Conservation (phyloP, 2,888 invertebrate genomes). For the Oxycera nigricornis region DNA sequence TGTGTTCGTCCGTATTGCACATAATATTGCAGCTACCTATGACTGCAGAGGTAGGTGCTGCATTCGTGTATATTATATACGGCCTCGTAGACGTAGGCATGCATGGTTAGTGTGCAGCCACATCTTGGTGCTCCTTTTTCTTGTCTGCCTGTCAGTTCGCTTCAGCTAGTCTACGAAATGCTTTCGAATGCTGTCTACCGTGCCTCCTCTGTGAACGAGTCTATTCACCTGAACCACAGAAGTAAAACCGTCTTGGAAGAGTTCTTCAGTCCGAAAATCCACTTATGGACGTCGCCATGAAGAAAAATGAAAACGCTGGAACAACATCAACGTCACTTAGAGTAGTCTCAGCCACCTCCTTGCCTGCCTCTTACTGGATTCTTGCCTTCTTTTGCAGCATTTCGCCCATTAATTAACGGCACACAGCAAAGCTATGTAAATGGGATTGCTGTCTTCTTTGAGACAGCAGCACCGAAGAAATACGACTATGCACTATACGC, state of each 20-base stretch:
- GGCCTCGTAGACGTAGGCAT: no score
- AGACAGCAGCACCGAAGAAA: neutral
- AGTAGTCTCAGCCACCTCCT: neutral
- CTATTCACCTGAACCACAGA: constrained; percentile 8
- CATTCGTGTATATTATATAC: no score
- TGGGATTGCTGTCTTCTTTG: constrained; percentile 31
- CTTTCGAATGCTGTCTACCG: neutral
- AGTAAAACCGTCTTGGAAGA: constrained; percentile 22
- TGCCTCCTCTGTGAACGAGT: neutral
- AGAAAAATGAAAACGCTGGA: constrained; percentile 25
- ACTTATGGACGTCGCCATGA: constrained; percentile 32
- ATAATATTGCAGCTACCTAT: neutral
- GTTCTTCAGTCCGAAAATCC: constrained; percentile 35
- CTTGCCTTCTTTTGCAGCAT: neutral
- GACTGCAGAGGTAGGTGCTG: neutral
- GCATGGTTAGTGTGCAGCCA: no score
- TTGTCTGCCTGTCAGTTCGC: neutral
- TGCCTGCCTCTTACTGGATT: neutral
- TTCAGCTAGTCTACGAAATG: neutral
- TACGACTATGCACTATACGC: neutral
- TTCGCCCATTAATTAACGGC: constrained; percentile 27
- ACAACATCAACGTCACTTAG: constrained; percentile 23
- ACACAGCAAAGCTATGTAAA: constrained; percentile 38
- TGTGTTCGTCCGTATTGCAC: neutral
- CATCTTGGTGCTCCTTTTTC: neutral